These are phyloP conservation scores for Ormia ochracea DNA, from an alignment of 2,888 invertebrate species.

Conservation along the genomic window DNA sequence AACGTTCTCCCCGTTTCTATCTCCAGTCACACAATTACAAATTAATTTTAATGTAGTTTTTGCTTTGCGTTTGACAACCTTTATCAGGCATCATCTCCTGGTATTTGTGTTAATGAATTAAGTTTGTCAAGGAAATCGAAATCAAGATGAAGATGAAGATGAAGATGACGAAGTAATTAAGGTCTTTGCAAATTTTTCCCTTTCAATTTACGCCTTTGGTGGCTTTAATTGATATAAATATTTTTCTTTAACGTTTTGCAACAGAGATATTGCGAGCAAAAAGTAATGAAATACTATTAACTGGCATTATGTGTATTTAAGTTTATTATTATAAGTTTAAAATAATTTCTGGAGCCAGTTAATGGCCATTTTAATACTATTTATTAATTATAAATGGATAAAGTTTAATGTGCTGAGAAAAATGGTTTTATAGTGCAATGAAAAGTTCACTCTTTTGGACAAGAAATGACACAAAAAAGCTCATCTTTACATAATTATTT, in stretches of 20 bases:
- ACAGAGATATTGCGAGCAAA: not conserved
- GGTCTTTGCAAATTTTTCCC: not conserved
- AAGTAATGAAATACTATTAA: not conserved
- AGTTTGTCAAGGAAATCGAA: constrained; percentile 18
- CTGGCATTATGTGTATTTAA: not conserved
- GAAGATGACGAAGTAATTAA: constrained; percentile 37
- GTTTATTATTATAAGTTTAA: not conserved
- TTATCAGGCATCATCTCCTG: not conserved
- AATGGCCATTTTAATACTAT: not conserved
- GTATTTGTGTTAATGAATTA: constrained; percentile 42
- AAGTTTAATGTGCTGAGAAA: too few species aligned
- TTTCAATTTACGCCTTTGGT: constrained; percentile 3
- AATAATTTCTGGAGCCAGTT: not conserved
- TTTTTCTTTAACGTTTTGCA: not conserved
- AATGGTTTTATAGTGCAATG: too few species aligned
- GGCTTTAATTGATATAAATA: constrained; percentile 37
- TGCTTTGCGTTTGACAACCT: not conserved
- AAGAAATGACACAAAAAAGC: too few species aligned
- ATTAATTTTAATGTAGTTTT: constrained; percentile 33
- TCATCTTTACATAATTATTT: too few species aligned
- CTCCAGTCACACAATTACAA: constrained; percentile 5
- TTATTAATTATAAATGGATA: too few species aligned
- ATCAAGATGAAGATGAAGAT: too few species aligned
- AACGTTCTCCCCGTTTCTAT: not conserved
- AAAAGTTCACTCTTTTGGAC: too few species aligned